These are phyloP conservation scores for Ptychadena robeensis DNA, from an alignment of 2,797 vertebrate genomes.

Conservation along the genomic window DNA sequence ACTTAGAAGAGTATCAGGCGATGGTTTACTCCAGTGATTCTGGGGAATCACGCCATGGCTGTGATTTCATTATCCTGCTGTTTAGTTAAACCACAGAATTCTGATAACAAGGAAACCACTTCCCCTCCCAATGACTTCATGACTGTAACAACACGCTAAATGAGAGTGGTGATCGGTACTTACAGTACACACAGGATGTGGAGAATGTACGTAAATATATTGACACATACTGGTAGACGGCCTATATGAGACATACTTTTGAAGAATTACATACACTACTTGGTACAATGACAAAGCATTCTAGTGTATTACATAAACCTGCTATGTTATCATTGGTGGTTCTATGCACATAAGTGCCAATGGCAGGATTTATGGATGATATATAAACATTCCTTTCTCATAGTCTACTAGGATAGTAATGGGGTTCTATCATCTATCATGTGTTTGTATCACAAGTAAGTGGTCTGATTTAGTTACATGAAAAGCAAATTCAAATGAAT, in stretches of 20 bases:
- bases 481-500: too few relatives aligned
- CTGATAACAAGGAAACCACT: not conserved
- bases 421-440: too few relatives aligned
- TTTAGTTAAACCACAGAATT: not conserved
- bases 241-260: too few relatives aligned
- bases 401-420: not conserved
- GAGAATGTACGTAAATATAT: not conserved
- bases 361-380: not conserved
- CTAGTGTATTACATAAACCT: not conserved
- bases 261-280: not conserved
- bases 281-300: not conserved
- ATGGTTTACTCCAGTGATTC: not conserved
- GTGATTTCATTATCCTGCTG: not conserved
- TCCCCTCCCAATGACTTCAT: not conserved
- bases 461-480: too few relatives aligned
- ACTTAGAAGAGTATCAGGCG: not conserved
- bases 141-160: not conserved
- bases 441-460: too few relatives aligned
- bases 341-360: too few relatives aligned
- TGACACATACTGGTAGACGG: not conserved
- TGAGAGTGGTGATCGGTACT: not conserved
- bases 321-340: not conserved
- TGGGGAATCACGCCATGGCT: not conserved
- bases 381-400: not conserved
- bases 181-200: not conserved